phyloP scores from a whole-genome alignment of 2,113 vertebrate species.

The Calyptommatus sinebrachiatus region DNA sequence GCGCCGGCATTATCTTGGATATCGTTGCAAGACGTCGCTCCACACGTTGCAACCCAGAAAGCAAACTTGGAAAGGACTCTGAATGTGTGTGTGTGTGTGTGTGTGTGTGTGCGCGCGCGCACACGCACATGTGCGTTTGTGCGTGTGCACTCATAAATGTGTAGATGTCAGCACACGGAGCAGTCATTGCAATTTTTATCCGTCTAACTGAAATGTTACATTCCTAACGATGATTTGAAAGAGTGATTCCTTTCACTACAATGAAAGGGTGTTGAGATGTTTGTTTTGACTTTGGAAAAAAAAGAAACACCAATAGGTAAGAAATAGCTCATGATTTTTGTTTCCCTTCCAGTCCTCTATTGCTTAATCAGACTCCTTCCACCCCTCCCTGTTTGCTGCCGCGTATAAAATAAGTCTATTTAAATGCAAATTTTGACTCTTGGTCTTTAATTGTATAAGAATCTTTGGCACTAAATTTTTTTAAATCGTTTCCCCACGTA shows the following conservation, averaged over 20 bases:
- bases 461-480: constrained; percentile 73
- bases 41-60: no score
- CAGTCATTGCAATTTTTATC: no score
- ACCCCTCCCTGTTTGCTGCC: constrained; percentile 49
- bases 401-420: constrained; percentile 76
- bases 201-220: neutral
- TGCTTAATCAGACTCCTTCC: constrained; percentile 52
- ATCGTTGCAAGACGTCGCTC: neutral
- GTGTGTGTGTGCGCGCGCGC: no score
- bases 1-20: neutral
- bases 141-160: no score
- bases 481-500: constrained; percentile 50
- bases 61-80: no score
- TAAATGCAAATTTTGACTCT: constrained; percentile 83
- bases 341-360: constrained; percentile 5
- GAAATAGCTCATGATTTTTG: neutral
- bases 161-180: no score
- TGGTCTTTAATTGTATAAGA: constrained; percentile 74
- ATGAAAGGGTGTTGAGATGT: neutral
- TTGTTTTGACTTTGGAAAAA: neutral
- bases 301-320: no score
- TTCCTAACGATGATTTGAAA: neutral
- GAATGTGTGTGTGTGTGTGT: neutral
- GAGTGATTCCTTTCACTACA: neutral
- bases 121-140: no score